Conservation (phyloP, 2,113 vertebrate species). For the Rhinoptilus africanus region DNA sequence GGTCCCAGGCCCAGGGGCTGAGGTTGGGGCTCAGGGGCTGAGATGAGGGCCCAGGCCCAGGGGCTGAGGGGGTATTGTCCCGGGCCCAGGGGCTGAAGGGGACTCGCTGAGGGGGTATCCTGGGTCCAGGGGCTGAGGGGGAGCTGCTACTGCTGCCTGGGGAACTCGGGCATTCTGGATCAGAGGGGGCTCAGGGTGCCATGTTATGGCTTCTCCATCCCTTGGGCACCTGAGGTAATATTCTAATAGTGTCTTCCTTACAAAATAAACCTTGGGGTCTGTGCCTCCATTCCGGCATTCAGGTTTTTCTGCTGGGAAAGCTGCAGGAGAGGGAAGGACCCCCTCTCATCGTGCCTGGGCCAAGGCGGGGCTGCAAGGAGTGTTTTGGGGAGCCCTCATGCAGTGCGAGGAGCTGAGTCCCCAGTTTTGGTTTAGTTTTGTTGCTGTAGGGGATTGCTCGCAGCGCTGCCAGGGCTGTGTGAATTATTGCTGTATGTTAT, state of each 20-base stretch:
- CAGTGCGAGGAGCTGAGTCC: rapidly evolving
- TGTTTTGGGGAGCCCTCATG: rapidly evolving
- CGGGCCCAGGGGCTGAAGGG: not conserved
- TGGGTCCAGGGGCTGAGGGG: not conserved
- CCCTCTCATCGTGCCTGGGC: not conserved
- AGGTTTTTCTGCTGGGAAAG: not conserved
- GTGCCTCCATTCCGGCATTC: rapidly evolving
- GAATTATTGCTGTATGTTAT: not conserved
- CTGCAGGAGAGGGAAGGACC: not conserved
- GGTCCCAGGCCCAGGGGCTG: not conserved
- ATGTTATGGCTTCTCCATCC: rapidly evolving
- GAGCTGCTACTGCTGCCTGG: not conserved
- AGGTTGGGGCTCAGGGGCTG: no score
- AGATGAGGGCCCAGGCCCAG: not conserved
- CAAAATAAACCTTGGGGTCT: rapidly evolving
- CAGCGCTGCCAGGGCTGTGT: rapidly evolving
- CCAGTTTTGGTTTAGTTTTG: rapidly evolving
- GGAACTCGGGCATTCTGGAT: rapidly evolving
- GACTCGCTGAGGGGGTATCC: not conserved
- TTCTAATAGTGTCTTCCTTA: rapidly evolving
- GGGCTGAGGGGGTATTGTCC: not conserved
- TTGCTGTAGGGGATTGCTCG: not conserved
- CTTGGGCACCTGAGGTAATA: rapidly evolving
- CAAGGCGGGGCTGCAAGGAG: not conserved
- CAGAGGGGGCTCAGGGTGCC: not conserved